These are phyloP conservation scores for Nansenia antarctica DNA, from an alignment of 2,113 vertebrate species.

Conservation along the genomic window DNA sequence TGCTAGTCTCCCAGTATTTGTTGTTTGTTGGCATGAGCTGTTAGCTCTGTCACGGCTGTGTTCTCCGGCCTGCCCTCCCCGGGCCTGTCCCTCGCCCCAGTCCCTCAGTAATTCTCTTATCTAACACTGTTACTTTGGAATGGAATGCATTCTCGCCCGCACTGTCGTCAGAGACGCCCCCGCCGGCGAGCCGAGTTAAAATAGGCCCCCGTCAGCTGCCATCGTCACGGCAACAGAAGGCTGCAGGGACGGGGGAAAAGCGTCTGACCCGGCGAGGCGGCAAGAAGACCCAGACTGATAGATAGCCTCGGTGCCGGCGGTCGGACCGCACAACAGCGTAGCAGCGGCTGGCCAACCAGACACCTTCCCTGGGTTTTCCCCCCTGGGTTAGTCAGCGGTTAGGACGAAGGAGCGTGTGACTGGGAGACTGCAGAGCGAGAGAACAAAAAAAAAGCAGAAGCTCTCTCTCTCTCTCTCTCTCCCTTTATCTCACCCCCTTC, in stretches of 20 bases:
- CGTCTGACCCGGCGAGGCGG: not conserved
- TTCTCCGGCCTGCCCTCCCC: not conserved
- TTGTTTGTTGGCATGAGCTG: not conserved
- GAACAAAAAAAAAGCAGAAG: not conserved
- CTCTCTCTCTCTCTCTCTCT: not conserved
- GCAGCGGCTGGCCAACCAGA: too few relatives aligned
- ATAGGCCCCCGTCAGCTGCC: conserved; percentile 25
- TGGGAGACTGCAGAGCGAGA: not conserved
- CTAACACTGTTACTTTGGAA: conserved; percentile 33
- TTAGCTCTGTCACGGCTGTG: not conserved
- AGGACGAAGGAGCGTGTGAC: too few relatives aligned
- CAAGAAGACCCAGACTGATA: not conserved
- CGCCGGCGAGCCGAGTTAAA: conserved; percentile 2
- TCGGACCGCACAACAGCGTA: too few relatives aligned
- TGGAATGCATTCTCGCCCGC: conserved; percentile 26
- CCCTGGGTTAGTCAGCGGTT: not conserved
- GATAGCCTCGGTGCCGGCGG: not conserved
- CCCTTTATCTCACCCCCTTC: not conserved
- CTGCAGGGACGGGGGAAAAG: not conserved
- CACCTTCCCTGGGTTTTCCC: too few relatives aligned
- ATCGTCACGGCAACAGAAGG: conserved; percentile 15
- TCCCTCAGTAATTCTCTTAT: conserved; percentile 33
- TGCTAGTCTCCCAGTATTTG: not conserved
- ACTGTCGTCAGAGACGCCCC: conserved; percentile 16
- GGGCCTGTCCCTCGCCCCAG: too few relatives aligned